Evolutionary conservation across 2,888 invertebrate species (phyloP), one percentile per base, ranked within the genome.

Genomic region (Pedicia rivosa): DNA sequence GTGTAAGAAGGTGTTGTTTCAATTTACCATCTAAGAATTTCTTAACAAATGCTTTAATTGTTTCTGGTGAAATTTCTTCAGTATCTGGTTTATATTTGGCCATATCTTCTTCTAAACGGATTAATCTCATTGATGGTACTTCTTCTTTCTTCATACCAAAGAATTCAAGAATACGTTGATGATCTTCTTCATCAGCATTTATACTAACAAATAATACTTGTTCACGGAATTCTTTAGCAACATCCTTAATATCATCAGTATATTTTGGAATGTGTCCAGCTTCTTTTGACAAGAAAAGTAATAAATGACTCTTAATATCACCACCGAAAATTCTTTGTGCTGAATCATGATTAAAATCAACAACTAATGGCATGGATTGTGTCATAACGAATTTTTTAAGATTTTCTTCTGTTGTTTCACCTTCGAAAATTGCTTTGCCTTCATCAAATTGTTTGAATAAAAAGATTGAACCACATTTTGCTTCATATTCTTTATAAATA

Each of bases 301-400:
- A 72, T 47, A 95, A 72, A 64, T 99, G 98, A 53, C 82, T 87
- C 67, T 97, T 95, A 65, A 98, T 86, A 42, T 91, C 87, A 48
- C 97, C 97, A 37, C 94, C 91, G 59, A 99, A 99, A 65, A 99
- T 92, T 64, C 94, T 94, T 57, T 88, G 84, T 9, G 98, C 97
- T 20, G 91, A 92, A 62, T 95, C 90, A 51, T 94, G 92, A 49
- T 88, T 92, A 68, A 97, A 97, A 62, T 97, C 95, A 38, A 92
- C 83, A 46, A 95, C 76, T 44, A 87, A 64, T 14, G 95, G 95
- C 57, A 97, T 69, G 37, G 87, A 76, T 56, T 92, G 79, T 28
- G 76, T 68, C 43, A 73, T 67, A 47, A 94, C 74, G 70, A 94
- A 95, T 49, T 78, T 77, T 62, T 78, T 79, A 49, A 97, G 62